Evolutionary conservation across 2,113 vertebrate genomes (phyloP).

Genomic region (Xiphias gladius): DNA sequence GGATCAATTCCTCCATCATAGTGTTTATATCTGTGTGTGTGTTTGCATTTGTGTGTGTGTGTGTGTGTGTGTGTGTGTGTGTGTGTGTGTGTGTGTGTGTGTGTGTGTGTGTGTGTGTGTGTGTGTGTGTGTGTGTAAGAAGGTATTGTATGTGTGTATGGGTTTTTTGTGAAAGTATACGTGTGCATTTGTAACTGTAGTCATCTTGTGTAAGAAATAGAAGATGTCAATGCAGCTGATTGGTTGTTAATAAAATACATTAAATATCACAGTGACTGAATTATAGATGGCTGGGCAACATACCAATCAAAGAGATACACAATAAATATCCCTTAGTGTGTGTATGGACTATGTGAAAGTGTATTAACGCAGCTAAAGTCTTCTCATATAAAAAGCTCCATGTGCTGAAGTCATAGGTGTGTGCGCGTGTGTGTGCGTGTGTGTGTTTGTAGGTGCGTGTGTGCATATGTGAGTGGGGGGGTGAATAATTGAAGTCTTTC

Average conservation of each 20-base stretch:
- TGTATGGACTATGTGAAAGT: conserved; percentile 18
- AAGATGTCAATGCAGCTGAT: conserved; percentile 66
- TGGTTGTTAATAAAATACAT: conserved; percentile 81
- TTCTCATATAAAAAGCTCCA: conserved; percentile 51
- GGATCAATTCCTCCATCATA: conserved; percentile 27
- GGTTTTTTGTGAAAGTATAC: conserved; percentile 22
- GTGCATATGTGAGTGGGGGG: conserved; percentile 83
- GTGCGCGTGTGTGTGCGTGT: conserved; percentile 36
- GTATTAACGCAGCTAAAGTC: conserved; percentile 35
- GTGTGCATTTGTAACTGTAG: conserved; percentile 39
- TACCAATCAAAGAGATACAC: conserved; percentile 66
- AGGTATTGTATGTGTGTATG: background rate
- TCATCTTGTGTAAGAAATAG: conserved; percentile 34
- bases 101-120: conserved; percentile 34
- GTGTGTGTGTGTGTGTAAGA: conserved; percentile 6
- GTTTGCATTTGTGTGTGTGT: conserved; percentile 9
- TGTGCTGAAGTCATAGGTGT: conserved; percentile 60
- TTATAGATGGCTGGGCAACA: conserved; percentile 63
- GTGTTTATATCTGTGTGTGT: conserved; percentile 27
- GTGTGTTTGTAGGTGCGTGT: conserved; percentile 35
- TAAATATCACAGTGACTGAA: conserved; percentile 69
- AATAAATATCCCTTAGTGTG: conserved; percentile 48
- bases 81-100: background rate
- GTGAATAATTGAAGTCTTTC: conserved; percentile 99
- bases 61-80: conserved; percentile 9